phyloP scores from a whole-genome alignment of 1,140 invertebrate species.

The Drosophila azteca region DNA sequence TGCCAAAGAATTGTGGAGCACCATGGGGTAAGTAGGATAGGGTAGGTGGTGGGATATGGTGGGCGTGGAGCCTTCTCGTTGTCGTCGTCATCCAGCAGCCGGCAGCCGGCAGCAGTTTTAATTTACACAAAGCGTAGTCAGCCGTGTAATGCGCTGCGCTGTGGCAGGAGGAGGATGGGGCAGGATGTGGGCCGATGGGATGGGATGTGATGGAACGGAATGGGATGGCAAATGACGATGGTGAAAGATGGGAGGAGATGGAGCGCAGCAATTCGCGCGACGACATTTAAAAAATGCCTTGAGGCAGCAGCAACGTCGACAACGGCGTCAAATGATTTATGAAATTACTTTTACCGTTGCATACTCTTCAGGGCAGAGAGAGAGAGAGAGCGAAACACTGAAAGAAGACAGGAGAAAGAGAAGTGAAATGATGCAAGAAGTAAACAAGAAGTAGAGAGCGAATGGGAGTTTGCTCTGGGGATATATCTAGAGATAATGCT shows the following conservation, averaged over 20 bases:
- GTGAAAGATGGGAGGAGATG: background rate
- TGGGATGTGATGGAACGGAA: too few species aligned
- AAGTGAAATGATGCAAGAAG: constrained; percentile 21
- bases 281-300: constrained; percentile 79
- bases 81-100: constrained; percentile 42
- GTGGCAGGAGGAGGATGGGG: background rate
- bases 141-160: constrained; percentile 63
- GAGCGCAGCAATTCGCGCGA: constrained; percentile 27
- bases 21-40: background rate
- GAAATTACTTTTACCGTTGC: constrained; percentile 80
- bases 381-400: background rate
- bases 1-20: constrained; percentile 2
- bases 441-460: background rate
- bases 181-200: background rate
- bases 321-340: constrained; percentile 83
- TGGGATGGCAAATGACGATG: too few species aligned
- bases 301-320: constrained; percentile 47
- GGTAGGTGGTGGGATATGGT: too few species aligned
- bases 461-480: too few species aligned
- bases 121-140: constrained; percentile 82
- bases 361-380: constrained; percentile 15
- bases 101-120: constrained; percentile 75
- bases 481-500: too few species aligned
- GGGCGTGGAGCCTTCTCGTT: constrained; percentile 4
- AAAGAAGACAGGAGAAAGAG: background rate